Evolutionary conservation across 2,888 invertebrate genomes (phyloP).

Genomic region (Pyrrhia umbra): DNA sequence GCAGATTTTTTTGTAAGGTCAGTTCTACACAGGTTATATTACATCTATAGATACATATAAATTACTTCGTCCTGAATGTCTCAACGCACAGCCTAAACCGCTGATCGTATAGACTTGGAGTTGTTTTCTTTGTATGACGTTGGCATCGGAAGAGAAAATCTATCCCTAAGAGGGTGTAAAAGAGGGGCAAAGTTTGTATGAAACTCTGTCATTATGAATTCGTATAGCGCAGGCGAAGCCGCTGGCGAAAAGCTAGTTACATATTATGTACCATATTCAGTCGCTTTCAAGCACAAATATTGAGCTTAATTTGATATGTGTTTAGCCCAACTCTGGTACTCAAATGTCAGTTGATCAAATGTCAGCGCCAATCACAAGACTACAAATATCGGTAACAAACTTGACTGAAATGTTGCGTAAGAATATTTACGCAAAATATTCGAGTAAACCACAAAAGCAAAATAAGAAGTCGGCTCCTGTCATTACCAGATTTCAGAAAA

Average conservation of each 20-base stretch:
- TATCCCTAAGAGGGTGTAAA: too few species aligned
- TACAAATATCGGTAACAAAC: not conserved
- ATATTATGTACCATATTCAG: not conserved
- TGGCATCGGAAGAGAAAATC: too few species aligned
- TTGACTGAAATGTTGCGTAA: not conserved
- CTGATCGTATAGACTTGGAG: too few species aligned
- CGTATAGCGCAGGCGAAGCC: too few species aligned
- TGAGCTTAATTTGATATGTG: not conserved
- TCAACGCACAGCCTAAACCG: too few species aligned
- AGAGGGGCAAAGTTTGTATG: too few species aligned
- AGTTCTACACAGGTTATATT: slow-evolving; percentile 17
- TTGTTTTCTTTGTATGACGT: too few species aligned
- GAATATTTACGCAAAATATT: not conserved
- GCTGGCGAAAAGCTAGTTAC: too few species aligned
- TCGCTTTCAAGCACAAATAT: not conserved
- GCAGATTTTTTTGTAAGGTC: slow-evolving; percentile 29
- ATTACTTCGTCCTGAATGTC: not conserved
- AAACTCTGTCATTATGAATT: too few species aligned
- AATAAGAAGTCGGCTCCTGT: not conserved
- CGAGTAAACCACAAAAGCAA: not conserved
- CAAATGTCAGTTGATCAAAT: not conserved
- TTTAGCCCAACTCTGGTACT: not conserved
- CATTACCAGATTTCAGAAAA: slow-evolving; percentile 42
- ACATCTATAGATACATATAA: too few species aligned
- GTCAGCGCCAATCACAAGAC: not conserved